Evolutionary conservation across 2,113 vertebrate genomes (phyloP).

Genomic region (Mustela lutreola): DNA sequence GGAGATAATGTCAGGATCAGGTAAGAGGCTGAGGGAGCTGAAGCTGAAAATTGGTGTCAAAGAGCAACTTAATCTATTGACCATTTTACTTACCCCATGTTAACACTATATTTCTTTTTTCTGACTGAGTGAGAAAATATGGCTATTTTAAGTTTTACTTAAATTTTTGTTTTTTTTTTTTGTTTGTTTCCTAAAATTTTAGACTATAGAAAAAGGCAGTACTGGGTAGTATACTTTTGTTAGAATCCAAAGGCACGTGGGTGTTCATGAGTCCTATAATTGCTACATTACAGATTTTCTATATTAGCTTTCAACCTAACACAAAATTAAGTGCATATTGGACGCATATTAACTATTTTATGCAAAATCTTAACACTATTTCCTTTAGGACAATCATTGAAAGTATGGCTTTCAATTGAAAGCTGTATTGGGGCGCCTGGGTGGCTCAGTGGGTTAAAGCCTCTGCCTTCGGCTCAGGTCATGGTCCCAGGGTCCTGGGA

Average conservation of each 20-base stretch:
- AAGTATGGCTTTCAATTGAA: not conserved
- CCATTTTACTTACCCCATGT: not conserved
- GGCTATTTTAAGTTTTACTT: not conserved
- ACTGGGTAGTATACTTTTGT: not conserved
- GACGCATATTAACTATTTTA: constrained; percentile 48
- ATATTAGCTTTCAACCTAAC: constrained; percentile 46
- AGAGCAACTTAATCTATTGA: not conserved
- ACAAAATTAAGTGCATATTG: constrained; percentile 45
- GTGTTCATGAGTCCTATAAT: not conserved
- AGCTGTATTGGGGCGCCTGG: not conserved
- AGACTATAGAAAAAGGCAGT: constrained; percentile 23
- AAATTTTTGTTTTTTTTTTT: not conserved
- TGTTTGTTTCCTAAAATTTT: not conserved
- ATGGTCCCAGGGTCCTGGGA: too few relatives aligned
- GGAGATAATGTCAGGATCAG: not conserved
- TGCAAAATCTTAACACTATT: not conserved
- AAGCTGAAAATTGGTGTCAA: constrained; percentile 23
- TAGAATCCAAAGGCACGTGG: not conserved
- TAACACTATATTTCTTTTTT: constrained; percentile 1
- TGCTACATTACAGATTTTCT: constrained; percentile 13
- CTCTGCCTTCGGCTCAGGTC: too few relatives aligned
- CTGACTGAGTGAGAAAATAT: not conserved
- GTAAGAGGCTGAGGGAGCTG: not conserved
- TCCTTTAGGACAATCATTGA: constrained; percentile 44
- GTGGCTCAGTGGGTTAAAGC: too few relatives aligned